Evolutionary conservation across 2,797 vertebrate species (phyloP).

Genomic region (Avahi laniger): DNA sequence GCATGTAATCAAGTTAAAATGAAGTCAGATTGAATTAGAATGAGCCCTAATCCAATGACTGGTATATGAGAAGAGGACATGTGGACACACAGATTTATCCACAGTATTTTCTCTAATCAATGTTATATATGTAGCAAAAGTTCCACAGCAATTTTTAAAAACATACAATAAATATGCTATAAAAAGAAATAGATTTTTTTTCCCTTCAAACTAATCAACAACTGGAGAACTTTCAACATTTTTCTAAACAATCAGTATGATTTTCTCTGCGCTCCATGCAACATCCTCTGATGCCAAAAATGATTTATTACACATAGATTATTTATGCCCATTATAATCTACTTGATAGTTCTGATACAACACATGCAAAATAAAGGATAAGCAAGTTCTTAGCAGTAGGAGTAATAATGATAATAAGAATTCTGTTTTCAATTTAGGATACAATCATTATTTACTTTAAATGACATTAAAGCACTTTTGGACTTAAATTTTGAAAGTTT

Average conservation of each 20-base stretch:
- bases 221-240: conserved; percentile 21
- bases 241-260: not conserved
- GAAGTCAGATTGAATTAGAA: not conserved
- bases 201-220: not conserved
- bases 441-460: conserved; percentile 24
- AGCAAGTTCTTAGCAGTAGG: not conserved
- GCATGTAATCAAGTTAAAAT: not conserved
- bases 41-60: not conserved
- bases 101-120: not conserved
- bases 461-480: not conserved
- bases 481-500: conserved; percentile 31
- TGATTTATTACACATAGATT: not conserved
- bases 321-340: not conserved
- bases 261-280: not conserved
- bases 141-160: not conserved
- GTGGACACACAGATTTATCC: not conserved
- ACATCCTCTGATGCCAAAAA: not conserved
- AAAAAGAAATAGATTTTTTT: not conserved
- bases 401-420: not conserved
- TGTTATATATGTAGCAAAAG: not conserved
- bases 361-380: not conserved
- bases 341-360: not conserved
- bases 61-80: not conserved
- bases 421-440: not conserved
- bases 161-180: not conserved